A percentile compares a stretch with the other conserved stretches of the same genome.
Conservation (phyloP, 2,888 invertebrate species). For the Brachylomia viminalis region DNA sequence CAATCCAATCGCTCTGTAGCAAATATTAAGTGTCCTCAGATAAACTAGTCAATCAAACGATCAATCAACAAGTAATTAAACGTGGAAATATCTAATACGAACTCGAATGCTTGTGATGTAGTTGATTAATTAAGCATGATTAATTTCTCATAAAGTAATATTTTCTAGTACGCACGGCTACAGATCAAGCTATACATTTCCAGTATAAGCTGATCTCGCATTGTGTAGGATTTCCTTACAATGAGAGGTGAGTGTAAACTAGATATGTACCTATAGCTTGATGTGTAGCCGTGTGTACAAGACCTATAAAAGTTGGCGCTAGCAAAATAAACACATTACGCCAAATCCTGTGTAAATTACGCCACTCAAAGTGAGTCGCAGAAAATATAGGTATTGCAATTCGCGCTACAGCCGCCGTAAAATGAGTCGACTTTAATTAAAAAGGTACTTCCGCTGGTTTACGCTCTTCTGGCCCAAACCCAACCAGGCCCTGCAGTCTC, state of each 20-base stretch:
- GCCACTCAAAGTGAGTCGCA: neutral
- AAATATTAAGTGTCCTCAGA: constrained; percentile 1
- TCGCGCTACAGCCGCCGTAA: neutral
- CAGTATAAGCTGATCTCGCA: too few species aligned
- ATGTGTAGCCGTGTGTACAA: too few species aligned
- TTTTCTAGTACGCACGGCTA: neutral
- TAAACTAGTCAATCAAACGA: neutral
- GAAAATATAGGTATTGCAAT: neutral
- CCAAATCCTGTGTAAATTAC: neutral
- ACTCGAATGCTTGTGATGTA: neutral
- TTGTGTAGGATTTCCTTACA: too few species aligned
- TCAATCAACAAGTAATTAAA: too few species aligned
- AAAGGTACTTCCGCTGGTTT: neutral
- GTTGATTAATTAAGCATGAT: neutral
- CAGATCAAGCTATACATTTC: too few species aligned
- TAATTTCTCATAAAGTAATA: neutral
- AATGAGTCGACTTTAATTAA: neutral
- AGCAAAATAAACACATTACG: too few species aligned
- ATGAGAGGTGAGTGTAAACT: too few species aligned
- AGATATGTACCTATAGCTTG: too few species aligned
- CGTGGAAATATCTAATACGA: too few species aligned
- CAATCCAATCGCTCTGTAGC: constrained; percentile 1
- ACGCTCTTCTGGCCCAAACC: neutral
- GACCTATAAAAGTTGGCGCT: neutral
- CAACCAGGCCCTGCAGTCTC: too few species aligned